Base-by-base conservation (phyloP, 2,888 invertebrate species). In the Prenolepis imparis region DNA sequence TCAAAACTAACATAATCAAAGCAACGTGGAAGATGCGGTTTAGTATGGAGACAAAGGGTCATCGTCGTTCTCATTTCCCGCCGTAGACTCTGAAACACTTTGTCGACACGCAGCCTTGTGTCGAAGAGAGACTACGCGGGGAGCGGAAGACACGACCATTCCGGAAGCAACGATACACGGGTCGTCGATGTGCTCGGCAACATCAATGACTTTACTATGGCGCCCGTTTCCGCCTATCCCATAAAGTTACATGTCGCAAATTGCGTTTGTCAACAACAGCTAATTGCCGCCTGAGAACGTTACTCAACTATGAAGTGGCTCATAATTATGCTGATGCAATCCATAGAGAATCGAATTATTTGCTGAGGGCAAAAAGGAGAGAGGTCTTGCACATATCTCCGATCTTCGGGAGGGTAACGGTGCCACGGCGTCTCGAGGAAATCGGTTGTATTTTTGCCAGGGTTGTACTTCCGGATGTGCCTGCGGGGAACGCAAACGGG, bases 181-280 rank as follows among this genome's bases (percentile, higher is more conserved):
- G 74, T 44, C 64, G 84, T 70, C 86, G 74, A 86, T 88, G 88
- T 85, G 80, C 89, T 88, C 85, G 83, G 87, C 41, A 74, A 84
- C 84, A 82, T 81, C 91, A 85, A 70, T 80, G 78, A 68, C 78
- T 59, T 44, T 41, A 32, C 67, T 83, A 84, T 72, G 70, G 61
- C 85, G 81, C 72, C 63, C 87, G 67, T 82, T 84, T 84, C 81
- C 83, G 75, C 73, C 82, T 78, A 64, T 61, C 74, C 81, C 86
- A 88, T 92, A 92, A 94, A 94, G 93, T 93, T 93, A 92, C 92
- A 93, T 92, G 90, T 90, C 83, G 90, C 89, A 94, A 94, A 94
- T 94, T 94, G 93, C 92, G 93, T 94, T 94, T 93, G 93, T 94
- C 93, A 94, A 94, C 94, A 93, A 91, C 87, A 90, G 90, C 93